A percentile compares a stretch with the other conserved stretches of the same genome.
phyloP scores from a whole-genome alignment of 2,888 invertebrate genomes.

The Ophion ellenae region DNA sequence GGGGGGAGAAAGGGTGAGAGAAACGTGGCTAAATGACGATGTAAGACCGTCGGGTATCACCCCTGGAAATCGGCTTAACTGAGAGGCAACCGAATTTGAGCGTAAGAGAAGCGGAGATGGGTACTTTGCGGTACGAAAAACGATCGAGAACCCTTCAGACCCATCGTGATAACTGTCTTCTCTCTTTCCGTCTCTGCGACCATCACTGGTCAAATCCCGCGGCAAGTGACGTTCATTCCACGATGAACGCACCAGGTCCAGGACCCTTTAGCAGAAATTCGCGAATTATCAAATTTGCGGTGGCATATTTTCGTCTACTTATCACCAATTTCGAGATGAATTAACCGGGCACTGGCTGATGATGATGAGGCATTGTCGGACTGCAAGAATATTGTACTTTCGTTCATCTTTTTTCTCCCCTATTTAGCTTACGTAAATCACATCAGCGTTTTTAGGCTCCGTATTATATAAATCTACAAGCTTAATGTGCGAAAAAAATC shows the following conservation, averaged over 20 bases:
- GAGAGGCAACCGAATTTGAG: slow-evolving; percentile 52
- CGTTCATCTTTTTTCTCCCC: too few species aligned
- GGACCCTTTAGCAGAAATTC: background rate
- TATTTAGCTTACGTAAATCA: too few species aligned
- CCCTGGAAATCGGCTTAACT: slow-evolving; percentile 63
- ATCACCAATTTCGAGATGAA: too few species aligned
- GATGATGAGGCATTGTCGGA: too few species aligned
- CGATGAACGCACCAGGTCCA: background rate
- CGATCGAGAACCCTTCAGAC: background rate
- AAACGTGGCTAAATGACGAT: slow-evolving; percentile 70
- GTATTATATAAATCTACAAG: too few species aligned
- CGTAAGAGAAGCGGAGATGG: slow-evolving; percentile 33
- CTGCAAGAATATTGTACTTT: too few species aligned
- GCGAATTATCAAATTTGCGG: background rate
- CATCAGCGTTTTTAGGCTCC: too few species aligned
- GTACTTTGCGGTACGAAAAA: slow-evolving; percentile 54
- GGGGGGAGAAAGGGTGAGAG: background rate
- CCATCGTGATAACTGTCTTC: slow-evolving; percentile 25
- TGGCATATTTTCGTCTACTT: too few species aligned
- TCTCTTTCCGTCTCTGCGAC: background rate
- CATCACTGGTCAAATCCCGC: slow-evolving; percentile 4
- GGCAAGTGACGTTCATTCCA: slow-evolving; percentile 1
- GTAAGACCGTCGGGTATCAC: slow-evolving; percentile 65
- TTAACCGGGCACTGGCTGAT: too few species aligned
- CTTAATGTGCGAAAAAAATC: too few species aligned